Base-by-base conservation (phyloP, 2,797 vertebrate genomes). In the Esox masquinongy region DNA sequence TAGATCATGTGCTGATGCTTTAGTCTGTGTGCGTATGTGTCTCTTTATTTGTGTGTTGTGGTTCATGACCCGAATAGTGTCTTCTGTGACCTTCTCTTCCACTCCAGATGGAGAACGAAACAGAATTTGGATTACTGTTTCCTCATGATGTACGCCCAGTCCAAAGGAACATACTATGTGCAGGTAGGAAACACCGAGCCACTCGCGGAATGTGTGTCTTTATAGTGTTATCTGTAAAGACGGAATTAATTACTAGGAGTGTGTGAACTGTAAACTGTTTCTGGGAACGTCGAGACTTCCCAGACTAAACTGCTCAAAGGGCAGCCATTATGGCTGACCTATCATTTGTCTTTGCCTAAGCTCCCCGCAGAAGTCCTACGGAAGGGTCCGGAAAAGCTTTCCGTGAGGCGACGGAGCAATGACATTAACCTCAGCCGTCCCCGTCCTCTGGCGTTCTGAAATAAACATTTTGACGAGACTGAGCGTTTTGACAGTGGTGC, bases 101-200 rank as follows among this genome's bases (percentile, higher is more conserved):
- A 74, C 88, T 81, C 81, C 91, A 97, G 97, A 89, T 99, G 98
- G 98, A 94, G 97, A 80, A 98, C 97, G 4, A 99, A 99, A 90
- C 97, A 99, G 93, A 99, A 99, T 91, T 93, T 99, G 69, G 98
- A 99, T 86, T 99, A 97, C 89, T 98, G 97, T 86, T 99, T 97
- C 93, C 93, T 99, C 87, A 99, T 99, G 98, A 98, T 99, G 97
- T 99, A 98, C 5, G 97, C 97, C 11, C 98, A 99, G 90, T 94
- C 96, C 85, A 99, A 98, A 94, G 98, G 98, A 88, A 96, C 96
- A 0, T 99, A 98, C 92, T 99, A 99, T 0, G 97, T 99, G 39
- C 98, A 99, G 97, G 97, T 99, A 88, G 77, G 91, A 80, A 19
- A 22, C 67, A 36, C 7, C 50, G 17, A 34, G 63, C 53, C 53